Percentiles rank a stretch among this genome's conserved stretches.
phyloP scores from a whole-genome alignment of 2,113 vertebrate genomes.

The Thryonomys swinderianus region DNA sequence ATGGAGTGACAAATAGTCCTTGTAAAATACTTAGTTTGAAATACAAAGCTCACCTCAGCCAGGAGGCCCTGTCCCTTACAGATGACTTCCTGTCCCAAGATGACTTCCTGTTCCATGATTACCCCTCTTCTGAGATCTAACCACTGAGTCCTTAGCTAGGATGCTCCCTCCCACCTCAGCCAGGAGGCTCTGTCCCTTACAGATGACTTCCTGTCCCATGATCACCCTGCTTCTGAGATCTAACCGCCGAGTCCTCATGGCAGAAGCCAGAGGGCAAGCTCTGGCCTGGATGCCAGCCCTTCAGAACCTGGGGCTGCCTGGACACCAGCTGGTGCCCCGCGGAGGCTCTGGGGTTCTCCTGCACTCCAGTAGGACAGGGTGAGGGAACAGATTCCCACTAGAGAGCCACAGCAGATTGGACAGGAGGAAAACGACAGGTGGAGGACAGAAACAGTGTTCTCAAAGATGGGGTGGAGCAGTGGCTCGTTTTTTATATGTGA shows the following conservation, averaged over 20 bases:
- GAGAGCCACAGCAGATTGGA: not conserved
- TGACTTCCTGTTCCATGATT: too few species aligned
- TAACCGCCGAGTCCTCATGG: not conserved
- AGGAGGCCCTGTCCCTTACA: too few species aligned
- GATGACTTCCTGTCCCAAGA: too few species aligned
- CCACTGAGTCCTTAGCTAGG: too few species aligned
- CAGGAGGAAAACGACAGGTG: too few species aligned
- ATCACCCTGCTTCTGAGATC: not conserved
- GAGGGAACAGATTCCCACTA: not conserved
- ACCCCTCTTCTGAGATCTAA: too few species aligned
- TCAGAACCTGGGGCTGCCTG: not conserved
- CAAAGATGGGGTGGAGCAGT: too few species aligned
- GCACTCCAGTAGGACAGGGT: not conserved
- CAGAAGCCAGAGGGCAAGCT: not conserved
- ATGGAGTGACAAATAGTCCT: not conserved
- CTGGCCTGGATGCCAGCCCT: not conserved
- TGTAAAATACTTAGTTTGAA: not conserved
- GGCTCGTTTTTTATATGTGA: conserved; percentile 14
- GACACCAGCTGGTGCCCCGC: not conserved
- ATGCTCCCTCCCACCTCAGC: too few species aligned
- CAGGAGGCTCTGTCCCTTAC: not conserved
- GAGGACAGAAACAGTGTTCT: too few species aligned
- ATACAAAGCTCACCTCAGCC: too few species aligned
- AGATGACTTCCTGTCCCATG: not conserved
- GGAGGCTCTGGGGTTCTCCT: not conserved